Base-by-base conservation (phyloP, 2,888 invertebrate genomes). In the Rhopalosiphum nymphaeae region DNA sequence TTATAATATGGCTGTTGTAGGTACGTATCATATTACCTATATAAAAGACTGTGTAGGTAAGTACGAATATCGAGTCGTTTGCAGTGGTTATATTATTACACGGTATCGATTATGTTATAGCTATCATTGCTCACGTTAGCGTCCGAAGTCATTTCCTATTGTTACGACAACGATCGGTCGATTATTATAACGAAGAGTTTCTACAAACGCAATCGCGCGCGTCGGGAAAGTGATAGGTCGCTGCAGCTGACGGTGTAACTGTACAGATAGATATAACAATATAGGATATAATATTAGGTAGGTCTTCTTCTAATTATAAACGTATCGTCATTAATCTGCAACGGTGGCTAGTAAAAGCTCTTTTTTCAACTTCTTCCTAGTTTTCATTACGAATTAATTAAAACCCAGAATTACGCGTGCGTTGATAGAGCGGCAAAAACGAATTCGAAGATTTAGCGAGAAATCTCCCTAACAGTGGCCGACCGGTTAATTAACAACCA, bases 181-280 rank as follows among this genome's bases (percentile, higher is more conserved):
- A 61, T 61, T 89, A 89, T 46, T 56, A 25, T n/a, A 42, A 36
- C 92, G 67, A 67, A 10, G 49, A 49, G 87, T 92, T 92, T 87
- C 87, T 92, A 92, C 67, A 91, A 87, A 92, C 44, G 85, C 56
- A 57, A 87, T 46, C 26, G 49, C 92, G 92, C 87, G 67, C 36
- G 49, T 11, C 90, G 91, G 85, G 87, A 92, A 92, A 92, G 92
- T 92, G 44, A 91, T 78, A 49, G 86, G 16, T n/a, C 87, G n/a
- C 87, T 36, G 57, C 26, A 86, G 86, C 5, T 29, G 9, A 84
- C 56, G 2, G 9, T n/a, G 11, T 89, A 21, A 29, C 13, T 29
- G 78, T 36, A 29, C 11, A 29, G 78, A 42, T 84, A 91, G 46
- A 25, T 29, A 91, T 42, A 57, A 44, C 2, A 42, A 78, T 42